These are phyloP conservation scores for Metopia argyrocephala DNA, from an alignment of 2,888 invertebrate species.

Conservation along the genomic window DNA sequence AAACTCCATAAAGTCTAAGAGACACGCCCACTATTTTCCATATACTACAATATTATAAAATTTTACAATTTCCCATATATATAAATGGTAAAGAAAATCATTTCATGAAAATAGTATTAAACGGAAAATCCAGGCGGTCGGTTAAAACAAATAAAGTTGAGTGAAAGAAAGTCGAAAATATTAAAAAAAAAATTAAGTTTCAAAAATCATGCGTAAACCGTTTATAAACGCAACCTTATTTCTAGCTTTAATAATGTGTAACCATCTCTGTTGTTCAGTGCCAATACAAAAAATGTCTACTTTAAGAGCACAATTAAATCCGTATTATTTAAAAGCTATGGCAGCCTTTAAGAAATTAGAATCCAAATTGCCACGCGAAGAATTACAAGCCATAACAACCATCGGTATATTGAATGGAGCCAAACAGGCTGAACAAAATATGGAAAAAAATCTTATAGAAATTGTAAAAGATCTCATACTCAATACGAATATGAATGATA, in stretches of 20 bases:
- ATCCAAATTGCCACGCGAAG: constrained; percentile 70
- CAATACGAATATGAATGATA: constrained; percentile 68
- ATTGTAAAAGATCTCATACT: constrained; percentile 72
- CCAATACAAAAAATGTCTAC: constrained; percentile 49
- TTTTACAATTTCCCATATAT: constrained; percentile 9
- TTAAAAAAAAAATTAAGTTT: not conserved
- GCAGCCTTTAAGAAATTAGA: constrained; percentile 73
- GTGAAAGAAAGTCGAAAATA: constrained; percentile 48
- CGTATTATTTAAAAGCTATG: constrained; percentile 72
- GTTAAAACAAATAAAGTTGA: constrained; percentile 11
- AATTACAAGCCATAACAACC: constrained; percentile 72
- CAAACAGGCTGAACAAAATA: constrained; percentile 72
- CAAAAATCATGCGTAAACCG: constrained; percentile 57
- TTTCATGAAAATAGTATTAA: constrained; percentile 41
- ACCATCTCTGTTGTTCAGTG: constrained; percentile 61
- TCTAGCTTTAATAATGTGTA: constrained; percentile 44
- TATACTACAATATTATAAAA: not conserved
- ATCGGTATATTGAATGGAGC: constrained; percentile 76
- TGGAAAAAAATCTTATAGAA: constrained; percentile 73
- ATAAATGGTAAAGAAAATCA: constrained; percentile 47
- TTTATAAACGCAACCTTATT: constrained; percentile 38
- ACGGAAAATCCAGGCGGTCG: constrained; percentile 38
- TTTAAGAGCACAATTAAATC: constrained; percentile 68
- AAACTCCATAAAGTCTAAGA: constrained; percentile 58
- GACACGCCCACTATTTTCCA: constrained; percentile 48